phyloP scores from a whole-genome alignment of 2,113 vertebrate genomes.

The Pampusana beccarii region DNA sequence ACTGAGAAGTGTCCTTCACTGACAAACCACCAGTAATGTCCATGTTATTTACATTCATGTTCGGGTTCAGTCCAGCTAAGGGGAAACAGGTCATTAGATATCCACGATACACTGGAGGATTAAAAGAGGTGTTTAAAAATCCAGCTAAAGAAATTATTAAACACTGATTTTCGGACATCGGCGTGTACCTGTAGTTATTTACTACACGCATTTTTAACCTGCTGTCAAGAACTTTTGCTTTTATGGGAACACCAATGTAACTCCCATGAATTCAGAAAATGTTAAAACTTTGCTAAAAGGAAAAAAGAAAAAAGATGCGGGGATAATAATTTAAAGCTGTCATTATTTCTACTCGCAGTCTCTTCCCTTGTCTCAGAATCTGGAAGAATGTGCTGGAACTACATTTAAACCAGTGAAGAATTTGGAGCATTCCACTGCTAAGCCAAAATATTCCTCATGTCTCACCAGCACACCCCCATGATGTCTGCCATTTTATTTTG shows the following conservation, averaged over 20 bases:
- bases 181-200: fast-evolving
- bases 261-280: not conserved
- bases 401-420: not conserved
- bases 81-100: not conserved
- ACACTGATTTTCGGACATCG: not conserved
- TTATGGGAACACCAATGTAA: not conserved
- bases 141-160: not conserved
- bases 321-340: not conserved
- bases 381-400: not conserved
- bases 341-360: not conserved
- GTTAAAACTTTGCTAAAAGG: not conserved
- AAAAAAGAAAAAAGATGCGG: not conserved
- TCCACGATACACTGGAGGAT: fast-evolving
- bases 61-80: conserved; percentile 93
- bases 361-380: not conserved
- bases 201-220: not conserved
- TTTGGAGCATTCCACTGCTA: not conserved
- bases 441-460: not conserved
- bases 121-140: not conserved
- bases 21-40: conserved; percentile 89
- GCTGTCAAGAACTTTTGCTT: not conserved
- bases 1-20: conserved; percentile 94
- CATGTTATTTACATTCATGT: conserved; percentile 97
- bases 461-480: not conserved
- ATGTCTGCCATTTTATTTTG: not conserved